These are phyloP conservation scores for Dendrolimus pini DNA, from an alignment of 2,888 invertebrate species.

Conservation along the genomic window DNA sequence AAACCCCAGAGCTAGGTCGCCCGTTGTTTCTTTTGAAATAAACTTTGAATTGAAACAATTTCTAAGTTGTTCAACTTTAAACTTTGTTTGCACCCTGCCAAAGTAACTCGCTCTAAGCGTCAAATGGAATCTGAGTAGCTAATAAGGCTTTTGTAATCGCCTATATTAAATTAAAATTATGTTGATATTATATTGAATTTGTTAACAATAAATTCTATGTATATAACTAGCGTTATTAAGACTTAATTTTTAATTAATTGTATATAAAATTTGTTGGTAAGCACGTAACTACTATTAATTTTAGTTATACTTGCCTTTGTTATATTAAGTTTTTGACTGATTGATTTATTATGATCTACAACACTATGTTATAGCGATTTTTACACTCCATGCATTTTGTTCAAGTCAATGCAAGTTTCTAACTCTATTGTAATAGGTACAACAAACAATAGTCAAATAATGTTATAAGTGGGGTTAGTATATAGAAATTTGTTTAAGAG, in stretches of 20 bases:
- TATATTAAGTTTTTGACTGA: constrained; percentile 63
- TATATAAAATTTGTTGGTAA: constrained; percentile 31
- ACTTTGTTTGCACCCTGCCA: constrained; percentile 4
- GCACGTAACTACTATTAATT: constrained; percentile 17
- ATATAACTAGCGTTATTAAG: constrained; percentile 20
- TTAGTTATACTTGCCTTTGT: constrained; percentile 66
- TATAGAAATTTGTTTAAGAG: constrained; percentile 10
- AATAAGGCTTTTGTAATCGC: constrained; percentile 25
- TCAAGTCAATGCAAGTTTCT: constrained; percentile 44
- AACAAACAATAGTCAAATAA: constrained; percentile 48
- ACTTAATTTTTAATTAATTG: constrained; percentile 24
- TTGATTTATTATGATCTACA: constrained; percentile 55
- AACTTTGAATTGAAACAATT: not conserved
- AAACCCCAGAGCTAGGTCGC: not conserved
- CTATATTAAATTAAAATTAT: constrained; percentile 27
- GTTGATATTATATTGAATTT: constrained; percentile 55
- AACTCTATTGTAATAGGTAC: constrained; percentile 35
- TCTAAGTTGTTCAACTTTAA: not conserved
- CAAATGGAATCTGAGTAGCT: constrained; percentile 36
- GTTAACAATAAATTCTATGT: constrained; percentile 21
- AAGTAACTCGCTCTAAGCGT: constrained; percentile 10
- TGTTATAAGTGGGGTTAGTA: constrained; percentile 40
- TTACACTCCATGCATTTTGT: constrained; percentile 51
- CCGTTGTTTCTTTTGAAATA: not conserved
- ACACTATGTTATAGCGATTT: constrained; percentile 30